Evolutionary conservation across 2,113 vertebrate genomes (phyloP).

Genomic region (Neolamprologus longior): DNA sequence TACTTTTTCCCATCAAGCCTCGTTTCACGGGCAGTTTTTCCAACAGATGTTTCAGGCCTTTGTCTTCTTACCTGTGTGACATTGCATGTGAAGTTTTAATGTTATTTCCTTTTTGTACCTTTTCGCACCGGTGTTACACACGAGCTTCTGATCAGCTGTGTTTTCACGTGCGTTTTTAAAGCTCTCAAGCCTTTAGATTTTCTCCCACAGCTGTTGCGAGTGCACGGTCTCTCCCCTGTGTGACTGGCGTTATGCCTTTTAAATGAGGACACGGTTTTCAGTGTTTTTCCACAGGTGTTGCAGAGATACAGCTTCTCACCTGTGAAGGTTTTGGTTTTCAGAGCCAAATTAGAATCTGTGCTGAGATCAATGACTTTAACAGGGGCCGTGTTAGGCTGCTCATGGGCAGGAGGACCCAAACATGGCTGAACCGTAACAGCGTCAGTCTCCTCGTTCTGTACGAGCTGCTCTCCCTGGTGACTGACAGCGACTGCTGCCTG

Average conservation of each 20-base stretch:
- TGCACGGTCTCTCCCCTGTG: background rate
- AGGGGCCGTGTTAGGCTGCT: background rate
- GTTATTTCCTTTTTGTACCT: background rate
- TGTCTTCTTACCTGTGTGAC: background rate
- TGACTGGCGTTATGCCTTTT: background rate
- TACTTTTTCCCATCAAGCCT: background rate
- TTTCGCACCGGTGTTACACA: background rate
- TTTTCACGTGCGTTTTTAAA: background rate
- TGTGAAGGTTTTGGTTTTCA: background rate
- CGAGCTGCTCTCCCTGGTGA: background rate
- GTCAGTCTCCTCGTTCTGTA: background rate
- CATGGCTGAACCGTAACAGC: fast-evolving
- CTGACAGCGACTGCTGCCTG: fast-evolving
- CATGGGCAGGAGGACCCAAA: background rate
- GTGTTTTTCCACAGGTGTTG: background rate
- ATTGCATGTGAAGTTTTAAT: fast-evolving
- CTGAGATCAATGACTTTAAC: background rate
- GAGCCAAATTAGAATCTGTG: background rate
- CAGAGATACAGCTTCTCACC: background rate
- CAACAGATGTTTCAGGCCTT: background rate
- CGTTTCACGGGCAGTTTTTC: fast-evolving
- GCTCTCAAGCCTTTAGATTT: background rate
- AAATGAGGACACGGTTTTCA: background rate
- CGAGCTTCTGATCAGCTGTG: background rate
- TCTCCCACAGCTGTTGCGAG: background rate